Evolutionary conservation across 2,888 invertebrate species (phyloP), one percentile per base, ranked within the genome.

Genomic region (Melinaea marsaeus): DNA sequence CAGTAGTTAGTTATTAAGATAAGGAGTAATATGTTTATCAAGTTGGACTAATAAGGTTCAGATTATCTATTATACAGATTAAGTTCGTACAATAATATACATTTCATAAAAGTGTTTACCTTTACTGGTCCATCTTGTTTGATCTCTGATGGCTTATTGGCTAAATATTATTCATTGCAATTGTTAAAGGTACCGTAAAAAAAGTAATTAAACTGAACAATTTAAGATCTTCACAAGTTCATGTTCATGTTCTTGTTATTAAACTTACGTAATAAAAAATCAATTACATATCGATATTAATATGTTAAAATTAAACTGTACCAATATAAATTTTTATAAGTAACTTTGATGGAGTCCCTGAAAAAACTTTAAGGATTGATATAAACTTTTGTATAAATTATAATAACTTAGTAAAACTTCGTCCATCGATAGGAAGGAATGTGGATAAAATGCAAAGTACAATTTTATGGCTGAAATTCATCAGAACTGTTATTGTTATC

Each of bases 391-490:
- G 63, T 67, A 69, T 67, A 66, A 66, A 68, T 69, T 63, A 61
- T 61, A 68, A 69, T 63, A 63, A 69, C 66, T 66, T 64, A 42
- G 13, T 56, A 60, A 22, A 62, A 64, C 63, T 66, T 63, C 48
- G 55, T 54, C 55, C 48, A 57, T 48, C 66, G 67, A 61, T 63
- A 62, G 59, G 51, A 34, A 60, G 57, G 51, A 66, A 66, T 66
- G 62, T 63, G 59, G 61, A 64, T 63, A 66, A 66, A 63, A 68
- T 68, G 69, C 66, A 69, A 69, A 69, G 63, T 63, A 65, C 47
- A 65, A 64, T 58, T 63, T 63, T 63, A 68, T 58, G 64, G 62
- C 60, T 63, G 60, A 58, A 67, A 63, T 65, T 69, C 65, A 67
- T 67, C 65, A 63, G 57, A 66, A 66, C 46, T 61, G 61, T 60